These are phyloP conservation scores for Lagenorhynchus albirostris DNA, from an alignment of 2,113 vertebrate genomes.

Conservation along the genomic window DNA sequence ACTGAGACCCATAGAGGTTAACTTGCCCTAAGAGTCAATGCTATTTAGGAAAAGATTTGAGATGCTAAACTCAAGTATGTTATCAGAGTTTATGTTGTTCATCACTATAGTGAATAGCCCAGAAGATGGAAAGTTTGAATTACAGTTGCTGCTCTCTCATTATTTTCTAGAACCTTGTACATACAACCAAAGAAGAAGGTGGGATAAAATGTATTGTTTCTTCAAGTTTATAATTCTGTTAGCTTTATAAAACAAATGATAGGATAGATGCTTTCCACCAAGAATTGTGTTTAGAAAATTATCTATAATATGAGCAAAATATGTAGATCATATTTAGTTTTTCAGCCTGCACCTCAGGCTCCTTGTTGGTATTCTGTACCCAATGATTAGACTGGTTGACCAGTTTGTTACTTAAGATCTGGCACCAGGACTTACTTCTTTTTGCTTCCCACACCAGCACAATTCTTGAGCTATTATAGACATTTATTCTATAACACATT, in stretches of 20 bases:
- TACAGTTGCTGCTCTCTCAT: neutral
- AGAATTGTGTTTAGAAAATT: neutral
- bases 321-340: neutral
- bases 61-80: neutral
- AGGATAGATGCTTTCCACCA: neutral
- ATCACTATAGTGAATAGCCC: neutral
- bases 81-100: neutral
- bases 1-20: neutral
- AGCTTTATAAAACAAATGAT: neutral
- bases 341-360: neutral
- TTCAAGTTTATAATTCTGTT: neutral
- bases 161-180: neutral
- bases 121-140: neutral
- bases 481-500: neutral
- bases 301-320: neutral
- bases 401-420: neutral
- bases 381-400: neutral
- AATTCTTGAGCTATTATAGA: neutral
- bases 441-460: neutral
- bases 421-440: neutral
- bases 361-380: neutral
- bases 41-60: neutral
- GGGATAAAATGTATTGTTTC: neutral
- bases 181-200: neutral
- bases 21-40: neutral